Conservation (phyloP, 2,113 vertebrate species). For the Ahaetulla prasina region DNA sequence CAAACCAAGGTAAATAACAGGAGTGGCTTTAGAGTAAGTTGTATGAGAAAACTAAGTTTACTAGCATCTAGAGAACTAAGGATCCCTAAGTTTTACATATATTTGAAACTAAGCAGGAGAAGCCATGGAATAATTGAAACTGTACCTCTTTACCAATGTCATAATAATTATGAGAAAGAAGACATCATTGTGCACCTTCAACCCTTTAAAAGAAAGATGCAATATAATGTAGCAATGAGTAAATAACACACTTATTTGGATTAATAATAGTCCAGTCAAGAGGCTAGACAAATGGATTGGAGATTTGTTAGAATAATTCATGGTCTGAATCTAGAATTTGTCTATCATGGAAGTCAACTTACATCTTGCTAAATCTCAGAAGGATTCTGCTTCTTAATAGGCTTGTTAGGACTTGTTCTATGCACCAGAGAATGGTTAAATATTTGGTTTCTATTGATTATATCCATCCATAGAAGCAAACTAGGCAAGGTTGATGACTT, state of each 20-base stretch:
- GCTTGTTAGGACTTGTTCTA: not conserved
- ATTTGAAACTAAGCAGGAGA: not conserved
- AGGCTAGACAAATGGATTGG: not conserved
- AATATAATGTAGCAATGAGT: not conserved
- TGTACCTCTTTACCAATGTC: not conserved
- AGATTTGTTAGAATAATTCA: not conserved
- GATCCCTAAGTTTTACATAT: not conserved
- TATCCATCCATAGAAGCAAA: not conserved
- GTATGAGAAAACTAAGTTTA: not conserved
- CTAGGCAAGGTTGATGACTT: not conserved
- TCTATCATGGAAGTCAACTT: not conserved
- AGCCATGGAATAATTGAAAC: not conserved
- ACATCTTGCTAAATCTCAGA: not conserved
- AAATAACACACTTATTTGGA: not conserved
- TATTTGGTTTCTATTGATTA: not conserved
- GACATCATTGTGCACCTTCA: not conserved
- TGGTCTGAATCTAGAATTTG: not conserved
- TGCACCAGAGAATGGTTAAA: not conserved
- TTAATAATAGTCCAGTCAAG: not conserved
- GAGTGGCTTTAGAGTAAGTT: not conserved
- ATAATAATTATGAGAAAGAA: not conserved
- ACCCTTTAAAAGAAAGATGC: not conserved
- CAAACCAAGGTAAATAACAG: not conserved
- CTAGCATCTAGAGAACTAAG: not conserved
- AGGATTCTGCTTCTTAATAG: not conserved